Evolutionary conservation across 1,140 invertebrate species (phyloP).

Genomic region (Rhizoglyphus robini): DNA sequence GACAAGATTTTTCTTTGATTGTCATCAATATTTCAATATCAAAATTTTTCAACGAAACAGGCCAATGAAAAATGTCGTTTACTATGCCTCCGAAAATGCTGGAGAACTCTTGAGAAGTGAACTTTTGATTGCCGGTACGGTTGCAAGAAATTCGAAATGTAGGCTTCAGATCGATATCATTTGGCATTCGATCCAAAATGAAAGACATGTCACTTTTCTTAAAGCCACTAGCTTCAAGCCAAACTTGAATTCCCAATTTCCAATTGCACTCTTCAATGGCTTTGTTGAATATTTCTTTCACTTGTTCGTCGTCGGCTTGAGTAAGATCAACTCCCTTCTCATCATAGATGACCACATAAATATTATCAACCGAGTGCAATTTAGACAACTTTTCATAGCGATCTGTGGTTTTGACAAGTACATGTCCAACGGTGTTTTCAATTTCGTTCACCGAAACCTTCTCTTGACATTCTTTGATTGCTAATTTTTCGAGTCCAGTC

Average conservation of each 20-base stretch:
- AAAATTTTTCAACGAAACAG: slow-evolving; percentile 39
- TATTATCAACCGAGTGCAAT: slow-evolving; percentile 40
- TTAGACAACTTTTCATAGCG: slow-evolving; percentile 37
- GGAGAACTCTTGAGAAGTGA: slow-evolving; percentile 42
- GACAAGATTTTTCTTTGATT: slow-evolving; percentile 36
- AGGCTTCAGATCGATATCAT: slow-evolving; percentile 29
- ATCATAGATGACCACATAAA: slow-evolving; percentile 32
- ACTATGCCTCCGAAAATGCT: slow-evolving; percentile 40
- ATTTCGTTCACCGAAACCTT: slow-evolving; percentile 34
- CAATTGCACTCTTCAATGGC: slow-evolving; percentile 32
- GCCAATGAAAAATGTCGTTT: slow-evolving; percentile 43
- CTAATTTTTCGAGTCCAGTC: slow-evolving; percentile 42
- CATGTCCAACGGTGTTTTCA: slow-evolving; percentile 34
- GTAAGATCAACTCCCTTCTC: slow-evolving; percentile 32
- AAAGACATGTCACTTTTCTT: slow-evolving; percentile 28
- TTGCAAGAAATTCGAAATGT: slow-evolving; percentile 44
- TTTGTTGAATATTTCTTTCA: slow-evolving; percentile 32
- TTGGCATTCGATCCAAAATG: not conserved
- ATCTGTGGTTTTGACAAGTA: slow-evolving; percentile 38
- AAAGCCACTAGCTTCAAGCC: slow-evolving; percentile 37
- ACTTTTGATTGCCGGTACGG: slow-evolving; percentile 39
- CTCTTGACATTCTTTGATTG: slow-evolving; percentile 41
- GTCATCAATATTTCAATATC: slow-evolving; percentile 43
- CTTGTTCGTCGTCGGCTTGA: slow-evolving; percentile 33
- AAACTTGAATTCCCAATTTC: slow-evolving; percentile 35